Base-by-base conservation (phyloP, 2,797 vertebrate species). In the Kryptolebias ocellatus region DNA sequence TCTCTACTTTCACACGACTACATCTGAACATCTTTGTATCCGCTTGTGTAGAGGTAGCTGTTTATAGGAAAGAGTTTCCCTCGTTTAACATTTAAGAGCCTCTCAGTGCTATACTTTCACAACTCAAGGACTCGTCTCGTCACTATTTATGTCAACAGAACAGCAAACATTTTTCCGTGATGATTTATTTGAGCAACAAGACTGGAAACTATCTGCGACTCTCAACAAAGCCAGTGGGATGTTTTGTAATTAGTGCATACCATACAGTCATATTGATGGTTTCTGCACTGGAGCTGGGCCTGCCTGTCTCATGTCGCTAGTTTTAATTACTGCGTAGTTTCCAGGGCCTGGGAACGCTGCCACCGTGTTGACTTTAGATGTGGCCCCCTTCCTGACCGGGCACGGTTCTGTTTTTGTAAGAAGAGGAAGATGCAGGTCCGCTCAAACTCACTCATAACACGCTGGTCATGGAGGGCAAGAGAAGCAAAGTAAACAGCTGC, bases 341-440 rank as follows among this genome's bases (percentile, higher is more conserved):
- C 72, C 81, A 57, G 71, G 83, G 84, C 91, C 84, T 92, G 91
- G 91, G 90, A 93, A 92, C 79, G 9, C 76, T 71, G 81, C 67
- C 77, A 81, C 83, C 70, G 56, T 93, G 91, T 93, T 92, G 90
- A 92, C 85, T 87, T 87, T 85, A 89, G 84, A 87, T 86, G 82
- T 86, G 85, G 76, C 83, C 85, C 20, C 65, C 77, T 79, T 87
- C 84, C 80, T 77, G 83, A 78, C 60, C 70, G 72, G 76, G 70
- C 61, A 80, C n/a, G 47, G 74, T 75, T 67, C 67, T 91, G 89
- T 88, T 91, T 80, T 91, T 69, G 34, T 72, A 74, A 78, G 81
- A 69, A 73, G 15, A 29, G 46, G 75, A 81, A 69, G 84, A 88
- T 80, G 81, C 67, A 65, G 73, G 74, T 80, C 70, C 17, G 27